Conservation (phyloP, 2,797 vertebrate species). For the Sebastes taczanowskii region DNA sequence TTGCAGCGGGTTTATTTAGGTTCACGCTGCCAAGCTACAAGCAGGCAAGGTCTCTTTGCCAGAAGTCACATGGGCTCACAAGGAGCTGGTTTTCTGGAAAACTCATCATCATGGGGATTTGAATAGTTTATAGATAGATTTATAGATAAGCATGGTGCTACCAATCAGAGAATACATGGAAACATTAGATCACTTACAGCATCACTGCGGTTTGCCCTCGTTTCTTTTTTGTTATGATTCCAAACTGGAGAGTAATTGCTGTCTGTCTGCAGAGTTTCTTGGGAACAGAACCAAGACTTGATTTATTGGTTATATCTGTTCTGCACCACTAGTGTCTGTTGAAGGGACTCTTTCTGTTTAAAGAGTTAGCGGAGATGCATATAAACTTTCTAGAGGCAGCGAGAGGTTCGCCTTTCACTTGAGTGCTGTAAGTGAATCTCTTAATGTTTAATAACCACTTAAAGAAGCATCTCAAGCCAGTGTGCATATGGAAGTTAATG, state of each 20-base stretch:
- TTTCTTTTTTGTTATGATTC: not conserved
- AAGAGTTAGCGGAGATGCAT: not conserved
- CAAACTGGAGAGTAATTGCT: not conserved
- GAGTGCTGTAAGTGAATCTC: not conserved
- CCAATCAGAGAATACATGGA: not conserved
- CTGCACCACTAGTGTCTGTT: not conserved
- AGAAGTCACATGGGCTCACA: not conserved
- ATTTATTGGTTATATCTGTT: not conserved
- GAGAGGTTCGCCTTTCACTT: not conserved
- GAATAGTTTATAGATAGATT: not conserved
- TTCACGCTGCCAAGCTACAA: not conserved
- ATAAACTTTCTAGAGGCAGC: not conserved
- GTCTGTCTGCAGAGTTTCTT: not conserved
- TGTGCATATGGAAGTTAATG: not conserved
- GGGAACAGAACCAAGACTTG: not conserved
- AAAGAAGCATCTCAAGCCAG: not conserved
- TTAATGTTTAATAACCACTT: not conserved
- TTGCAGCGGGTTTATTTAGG: conserved; percentile 3
- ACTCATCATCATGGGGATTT: not conserved
- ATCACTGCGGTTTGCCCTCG: not conserved
- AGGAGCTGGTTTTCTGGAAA: not conserved
- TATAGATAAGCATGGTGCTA: not conserved
- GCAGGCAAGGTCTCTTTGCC: not conserved
- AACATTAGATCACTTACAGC: not conserved
- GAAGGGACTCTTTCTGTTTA: not conserved